These are phyloP conservation scores for Pycnonotus jocosus DNA, from an alignment of 2,113 vertebrate genomes.

Conservation along the genomic window DNA sequence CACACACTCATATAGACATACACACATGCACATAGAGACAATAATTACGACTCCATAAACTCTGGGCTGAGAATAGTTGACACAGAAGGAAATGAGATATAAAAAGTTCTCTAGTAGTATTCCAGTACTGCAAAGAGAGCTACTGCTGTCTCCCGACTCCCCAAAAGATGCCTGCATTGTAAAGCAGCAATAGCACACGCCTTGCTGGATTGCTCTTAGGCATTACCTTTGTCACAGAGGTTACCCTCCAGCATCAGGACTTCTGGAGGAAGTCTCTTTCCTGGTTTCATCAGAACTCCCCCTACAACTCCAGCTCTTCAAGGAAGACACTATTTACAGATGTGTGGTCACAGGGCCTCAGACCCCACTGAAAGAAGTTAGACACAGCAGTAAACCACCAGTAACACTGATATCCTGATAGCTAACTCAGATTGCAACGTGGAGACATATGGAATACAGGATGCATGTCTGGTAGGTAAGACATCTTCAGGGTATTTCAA, in stretches of 20 bases:
- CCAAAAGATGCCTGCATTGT: not conserved
- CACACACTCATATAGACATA: accelerated
- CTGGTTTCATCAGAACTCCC: not conserved
- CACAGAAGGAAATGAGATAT: not conserved
- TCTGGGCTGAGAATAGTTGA: not conserved
- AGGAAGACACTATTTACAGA: not conserved
- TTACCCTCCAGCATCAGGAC: not conserved
- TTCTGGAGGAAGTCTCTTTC: not conserved
- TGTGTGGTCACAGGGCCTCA: not conserved
- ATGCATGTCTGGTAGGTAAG: not conserved
- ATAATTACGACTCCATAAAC: not conserved
- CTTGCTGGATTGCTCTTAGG: not conserved
- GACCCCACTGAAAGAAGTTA: not conserved
- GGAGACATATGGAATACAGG: not conserved
- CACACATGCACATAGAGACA: not conserved
- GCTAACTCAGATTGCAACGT: not conserved
- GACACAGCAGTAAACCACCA: not conserved
- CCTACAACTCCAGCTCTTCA: not conserved
- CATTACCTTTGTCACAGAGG: not conserved
- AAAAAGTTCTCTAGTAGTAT: not conserved
- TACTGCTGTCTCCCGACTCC: not conserved
- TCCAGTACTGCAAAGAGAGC: not conserved
- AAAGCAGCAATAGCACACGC: not conserved
- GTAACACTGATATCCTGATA: not conserved
- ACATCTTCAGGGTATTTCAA: not conserved